These are phyloP conservation scores for Podabrus alpinus DNA, from an alignment of 2,888 invertebrate genomes.

Conservation along the genomic window DNA sequence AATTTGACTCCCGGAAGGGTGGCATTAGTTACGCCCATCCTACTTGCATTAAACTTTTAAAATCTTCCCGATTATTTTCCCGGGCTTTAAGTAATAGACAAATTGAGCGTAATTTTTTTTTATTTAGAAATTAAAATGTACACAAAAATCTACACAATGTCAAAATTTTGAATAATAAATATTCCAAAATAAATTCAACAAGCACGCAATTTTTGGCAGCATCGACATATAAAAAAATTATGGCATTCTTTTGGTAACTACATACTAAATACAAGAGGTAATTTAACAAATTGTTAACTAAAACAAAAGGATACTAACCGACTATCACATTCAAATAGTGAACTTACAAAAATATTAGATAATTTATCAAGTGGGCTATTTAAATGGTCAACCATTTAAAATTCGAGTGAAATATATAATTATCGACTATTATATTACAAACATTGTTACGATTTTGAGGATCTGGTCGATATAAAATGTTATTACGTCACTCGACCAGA, in stretches of 20 bases:
- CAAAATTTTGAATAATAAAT: not conserved
- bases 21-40: conserved; percentile 54
- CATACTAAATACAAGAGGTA: not conserved
- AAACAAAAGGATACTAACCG: not conserved
- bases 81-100: not conserved
- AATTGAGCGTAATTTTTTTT: not conserved
- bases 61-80: not conserved
- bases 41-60: conserved; percentile 42
- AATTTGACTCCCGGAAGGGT: conserved; percentile 48
- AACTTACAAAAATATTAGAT: not conserved
- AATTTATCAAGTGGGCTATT: not conserved
- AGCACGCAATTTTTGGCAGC: not conserved
- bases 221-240: not conserved
- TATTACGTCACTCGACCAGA: not conserved
- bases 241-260: not conserved
- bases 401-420: not conserved
- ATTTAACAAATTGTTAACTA: not conserved
- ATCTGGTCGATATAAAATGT: not conserved
- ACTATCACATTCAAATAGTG: not conserved
- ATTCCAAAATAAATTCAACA: not conserved
- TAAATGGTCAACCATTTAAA: not conserved
- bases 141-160: not conserved
- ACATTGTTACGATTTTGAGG: not conserved
- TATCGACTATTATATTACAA: not conserved
- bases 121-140: not conserved